Percentiles rank a stretch among this genome's conserved stretches.
Evolutionary conservation across 2,888 invertebrate species (phyloP).

Genomic region (Ephialtes manifestator): DNA sequence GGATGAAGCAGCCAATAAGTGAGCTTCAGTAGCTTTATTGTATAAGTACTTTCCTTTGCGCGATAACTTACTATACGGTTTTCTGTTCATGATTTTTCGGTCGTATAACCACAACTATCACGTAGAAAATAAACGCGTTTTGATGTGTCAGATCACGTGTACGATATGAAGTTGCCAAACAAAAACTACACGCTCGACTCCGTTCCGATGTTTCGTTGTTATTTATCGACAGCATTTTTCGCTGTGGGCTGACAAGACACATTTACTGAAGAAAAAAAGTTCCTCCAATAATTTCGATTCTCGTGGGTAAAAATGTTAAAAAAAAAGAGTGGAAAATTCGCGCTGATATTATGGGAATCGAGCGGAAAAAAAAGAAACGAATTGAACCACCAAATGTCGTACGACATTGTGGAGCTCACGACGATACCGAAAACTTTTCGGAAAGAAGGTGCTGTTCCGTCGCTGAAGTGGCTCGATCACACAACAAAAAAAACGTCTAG

Average conservation of each 20-base stretch:
- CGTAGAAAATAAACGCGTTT: background rate
- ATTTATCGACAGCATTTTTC: background rate
- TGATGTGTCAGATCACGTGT: background rate
- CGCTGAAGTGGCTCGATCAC: too few species aligned
- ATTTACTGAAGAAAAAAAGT: background rate
- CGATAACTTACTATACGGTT: conserved; percentile 48
- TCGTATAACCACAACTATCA: too few species aligned
- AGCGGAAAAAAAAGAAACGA: too few species aligned
- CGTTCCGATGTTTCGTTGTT: background rate
- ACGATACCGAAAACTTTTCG: too few species aligned
- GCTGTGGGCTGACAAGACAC: conserved; percentile 9
- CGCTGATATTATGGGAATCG: too few species aligned
- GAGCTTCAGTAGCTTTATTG: conserved; percentile 21
- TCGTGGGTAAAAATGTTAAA: background rate
- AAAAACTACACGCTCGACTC: background rate
- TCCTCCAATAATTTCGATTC: background rate
- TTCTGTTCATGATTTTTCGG: conserved; percentile 51
- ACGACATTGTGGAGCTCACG: too few species aligned
- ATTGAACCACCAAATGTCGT: too few species aligned
- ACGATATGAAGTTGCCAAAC: background rate
- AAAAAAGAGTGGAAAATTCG: too few species aligned
- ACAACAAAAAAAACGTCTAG: too few species aligned
- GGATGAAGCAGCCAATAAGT: background rate
- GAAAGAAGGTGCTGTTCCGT: too few species aligned
- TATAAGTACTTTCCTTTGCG: conserved; percentile 53